Evolutionary conservation across 2,113 vertebrate genomes (phyloP), one percentile per base, ranked within the genome.

Genomic region (Tonatia bakeri): DNA sequence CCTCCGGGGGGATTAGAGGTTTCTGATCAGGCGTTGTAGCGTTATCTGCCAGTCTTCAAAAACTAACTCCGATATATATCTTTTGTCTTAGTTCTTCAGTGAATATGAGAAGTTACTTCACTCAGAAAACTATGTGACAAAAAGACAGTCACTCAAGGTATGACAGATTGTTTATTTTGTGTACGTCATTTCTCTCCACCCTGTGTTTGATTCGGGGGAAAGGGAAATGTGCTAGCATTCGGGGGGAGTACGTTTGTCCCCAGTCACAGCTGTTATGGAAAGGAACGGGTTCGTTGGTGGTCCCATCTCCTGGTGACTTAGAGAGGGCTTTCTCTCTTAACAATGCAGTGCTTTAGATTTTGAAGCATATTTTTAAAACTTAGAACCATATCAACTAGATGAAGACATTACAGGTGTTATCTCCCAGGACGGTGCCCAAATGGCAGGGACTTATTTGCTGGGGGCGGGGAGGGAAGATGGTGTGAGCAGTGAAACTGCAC

Each of bases 91-190:
- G 99, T 99, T 99, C 98, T 99, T 99, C 98, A 99, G 99, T 98
- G 99, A 99, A 97, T 99, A 99, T 89, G 99, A 99, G 97, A 99
- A 99, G 97, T 97, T 99, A 94, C 99, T 99, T 96, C 99, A 99
- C 98, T 99, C 99, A 22, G 99, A 99, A 99, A 99, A 99, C 96
- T 99, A 99, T 2, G 99, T 99, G 98, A 99, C 99, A 84, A 99
- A 99, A 96, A 98, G 99, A 89, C 99, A 99, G 98, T 99, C 99
- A 76, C 98, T 99, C 97, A 99, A 99, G 98, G 99, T 99, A 98
- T 95, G 94, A 36, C 36, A 70, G 0, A 87, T 82, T 54, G 52
- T 95, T 95, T n/a, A 20, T 54, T 45, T 79, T 17, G 24, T 88
- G 54, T 67, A 12, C 2, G 50, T 87, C 38, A 12, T 87, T 90